Evolutionary conservation across 37 sponge, comb jelly and placozoan genomes (phyloP).

Genomic region (Ephydatia muelleri): DNA sequence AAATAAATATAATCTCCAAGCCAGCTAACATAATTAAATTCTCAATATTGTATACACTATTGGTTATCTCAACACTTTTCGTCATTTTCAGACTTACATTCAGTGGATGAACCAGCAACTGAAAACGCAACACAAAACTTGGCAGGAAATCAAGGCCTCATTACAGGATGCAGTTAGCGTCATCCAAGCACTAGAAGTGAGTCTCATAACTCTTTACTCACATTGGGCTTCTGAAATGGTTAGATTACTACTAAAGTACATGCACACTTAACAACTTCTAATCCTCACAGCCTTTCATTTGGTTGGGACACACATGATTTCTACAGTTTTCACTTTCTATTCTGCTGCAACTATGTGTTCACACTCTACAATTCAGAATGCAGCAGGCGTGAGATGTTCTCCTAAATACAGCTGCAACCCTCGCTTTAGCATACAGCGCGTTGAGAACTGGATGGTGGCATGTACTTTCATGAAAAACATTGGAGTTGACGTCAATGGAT

Average conservation of each 20-base stretch:
- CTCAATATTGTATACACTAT: too few species aligned
- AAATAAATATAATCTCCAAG: too few species aligned
- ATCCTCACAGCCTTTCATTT: too few species aligned
- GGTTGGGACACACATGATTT: background rate
- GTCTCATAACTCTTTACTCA: background rate
- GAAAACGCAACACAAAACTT: background rate
- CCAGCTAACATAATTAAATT: too few species aligned
- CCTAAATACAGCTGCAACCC: conserved; percentile 50
- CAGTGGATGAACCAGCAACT: conserved; percentile 75
- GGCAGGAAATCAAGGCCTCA: conserved; percentile 39
- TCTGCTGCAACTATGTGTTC: background rate
- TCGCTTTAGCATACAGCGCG: conserved; percentile 47
- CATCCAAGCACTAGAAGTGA: conserved; percentile 60
- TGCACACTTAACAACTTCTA: too few species aligned
- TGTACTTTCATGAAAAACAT: conserved; percentile 60
- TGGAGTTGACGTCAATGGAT: conserved; percentile 65
- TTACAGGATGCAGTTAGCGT: conserved; percentile 53
- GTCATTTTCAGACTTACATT: conserved; percentile 57
- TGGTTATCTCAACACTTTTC: too few species aligned
- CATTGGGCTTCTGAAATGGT: too few species aligned
- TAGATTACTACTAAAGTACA: too few species aligned
- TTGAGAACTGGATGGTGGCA: conserved; percentile 77
- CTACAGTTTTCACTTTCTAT: too few species aligned
- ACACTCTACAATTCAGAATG: conserved; percentile 40
- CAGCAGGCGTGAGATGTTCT: conserved; percentile 31